A percentile compares a stretch with the other conserved stretches of the same genome.
Conservation (phyloP, 2,797 vertebrate genomes). For the Pagetopsis macropterus region DNA sequence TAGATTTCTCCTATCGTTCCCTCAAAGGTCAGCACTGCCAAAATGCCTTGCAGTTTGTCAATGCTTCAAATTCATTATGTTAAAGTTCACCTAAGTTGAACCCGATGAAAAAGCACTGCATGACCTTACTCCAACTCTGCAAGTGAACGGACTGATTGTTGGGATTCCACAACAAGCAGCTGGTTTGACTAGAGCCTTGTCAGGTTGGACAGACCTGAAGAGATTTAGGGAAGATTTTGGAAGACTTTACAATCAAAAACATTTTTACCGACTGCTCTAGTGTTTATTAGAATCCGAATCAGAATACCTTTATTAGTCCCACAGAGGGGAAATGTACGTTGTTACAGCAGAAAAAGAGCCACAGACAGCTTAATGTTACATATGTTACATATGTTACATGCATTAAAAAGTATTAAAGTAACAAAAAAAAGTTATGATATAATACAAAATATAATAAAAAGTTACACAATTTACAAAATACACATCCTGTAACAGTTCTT, state of each 20-base stretch:
- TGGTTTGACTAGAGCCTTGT: not conserved
- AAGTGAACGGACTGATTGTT: not conserved
- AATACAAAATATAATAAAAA: too few relatives aligned
- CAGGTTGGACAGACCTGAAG: not conserved
- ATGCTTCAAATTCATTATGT: not conserved
- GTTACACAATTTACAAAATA: too few relatives aligned
- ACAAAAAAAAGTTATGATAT: too few relatives aligned
- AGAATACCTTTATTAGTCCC: too few relatives aligned
- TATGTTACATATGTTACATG: too few relatives aligned
- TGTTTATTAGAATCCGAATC: not conserved
- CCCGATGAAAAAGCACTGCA: not conserved
- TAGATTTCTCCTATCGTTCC: not conserved
- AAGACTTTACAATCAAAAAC: not conserved
- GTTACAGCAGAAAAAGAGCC: too few relatives aligned
- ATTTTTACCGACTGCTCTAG: not conserved
- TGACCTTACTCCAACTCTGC: not conserved
- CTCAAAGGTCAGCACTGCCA: not conserved
- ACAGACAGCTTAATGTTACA: too few relatives aligned
- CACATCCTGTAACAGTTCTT: too few relatives aligned
- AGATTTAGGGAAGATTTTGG: not conserved
- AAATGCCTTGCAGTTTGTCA: constrained; percentile 1
- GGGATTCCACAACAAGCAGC: not conserved
- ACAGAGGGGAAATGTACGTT: too few relatives aligned
- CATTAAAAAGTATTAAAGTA: too few relatives aligned
- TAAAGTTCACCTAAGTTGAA: not conserved